Evolutionary conservation across 2,113 vertebrate genomes (phyloP).

Genomic region (Morone saxatilis): DNA sequence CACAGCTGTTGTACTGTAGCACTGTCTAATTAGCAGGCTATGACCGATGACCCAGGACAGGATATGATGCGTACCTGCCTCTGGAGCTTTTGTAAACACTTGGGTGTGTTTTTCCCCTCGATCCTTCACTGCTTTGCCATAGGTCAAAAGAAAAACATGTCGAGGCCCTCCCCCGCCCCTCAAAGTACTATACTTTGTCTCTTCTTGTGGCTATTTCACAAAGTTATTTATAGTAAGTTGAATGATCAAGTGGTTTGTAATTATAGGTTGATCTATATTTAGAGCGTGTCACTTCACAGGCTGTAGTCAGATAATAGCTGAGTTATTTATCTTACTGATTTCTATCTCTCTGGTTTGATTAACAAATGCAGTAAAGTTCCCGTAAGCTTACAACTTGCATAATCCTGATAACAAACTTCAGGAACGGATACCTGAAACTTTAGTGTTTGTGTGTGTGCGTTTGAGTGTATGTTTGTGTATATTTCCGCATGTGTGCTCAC

Average conservation of each 20-base stretch:
- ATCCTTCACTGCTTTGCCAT: conserved; percentile 66
- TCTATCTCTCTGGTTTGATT: conserved; percentile 56
- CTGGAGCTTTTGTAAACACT: conserved; percentile 81
- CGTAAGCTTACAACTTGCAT: neutral
- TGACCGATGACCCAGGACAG: conserved; percentile 78
- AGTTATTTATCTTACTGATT: conserved; percentile 42
- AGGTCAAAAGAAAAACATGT: conserved; percentile 77
- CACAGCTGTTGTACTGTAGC: conserved; percentile 63
- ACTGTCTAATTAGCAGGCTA: conserved; percentile 71
- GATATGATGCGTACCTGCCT: conserved; percentile 82
- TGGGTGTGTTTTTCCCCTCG: conserved; percentile 75
- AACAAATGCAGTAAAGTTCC: conserved; percentile 51
- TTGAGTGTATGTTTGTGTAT: conserved; percentile 20
- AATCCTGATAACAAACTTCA: conserved; percentile 50
- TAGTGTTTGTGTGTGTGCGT: neutral
- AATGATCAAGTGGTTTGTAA: conserved; percentile 19
- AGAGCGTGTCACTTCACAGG: neutral
- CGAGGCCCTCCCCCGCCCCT: conserved; percentile 37
- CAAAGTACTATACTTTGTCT: conserved; percentile 41
- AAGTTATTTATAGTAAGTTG: conserved; percentile 59
- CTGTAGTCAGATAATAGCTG: neutral
- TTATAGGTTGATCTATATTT: conserved; percentile 35
- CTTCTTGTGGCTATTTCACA: conserved; percentile 18
- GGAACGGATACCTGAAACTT: conserved; percentile 35
- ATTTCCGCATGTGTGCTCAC: conserved; percentile 21